These are phyloP conservation scores for Pelosia muscerda DNA, from an alignment of 2,888 invertebrate genomes.

Conservation along the genomic window DNA sequence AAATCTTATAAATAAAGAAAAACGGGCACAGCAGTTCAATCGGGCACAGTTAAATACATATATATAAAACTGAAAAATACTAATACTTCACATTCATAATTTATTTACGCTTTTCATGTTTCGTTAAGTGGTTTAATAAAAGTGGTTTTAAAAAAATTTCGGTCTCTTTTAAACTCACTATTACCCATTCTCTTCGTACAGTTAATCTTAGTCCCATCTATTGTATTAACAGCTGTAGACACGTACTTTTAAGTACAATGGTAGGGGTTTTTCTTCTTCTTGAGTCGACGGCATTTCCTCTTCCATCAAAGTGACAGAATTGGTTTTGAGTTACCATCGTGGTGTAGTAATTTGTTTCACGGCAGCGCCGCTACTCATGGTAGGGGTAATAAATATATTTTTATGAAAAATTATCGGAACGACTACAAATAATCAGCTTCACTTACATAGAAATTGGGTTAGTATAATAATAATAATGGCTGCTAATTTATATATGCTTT, in stretches of 20 bases:
- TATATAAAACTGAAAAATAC: slow-evolving; percentile 4
- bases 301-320: too few species aligned
- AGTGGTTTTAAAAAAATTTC: not conserved
- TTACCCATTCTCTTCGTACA: not conserved
- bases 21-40: slow-evolving; percentile 45
- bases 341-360: too few species aligned
- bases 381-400: not conserved
- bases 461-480: not conserved
- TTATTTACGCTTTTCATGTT: not conserved
- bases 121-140: not conserved
- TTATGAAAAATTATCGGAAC: not conserved
- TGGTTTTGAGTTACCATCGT: too few species aligned
- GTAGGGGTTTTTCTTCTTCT: too few species aligned
- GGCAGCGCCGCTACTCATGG: too few species aligned
- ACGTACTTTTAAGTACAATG: not conserved
- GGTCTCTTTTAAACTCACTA: not conserved
- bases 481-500: not conserved
- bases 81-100: slow-evolving; percentile 1
- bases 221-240: not conserved
- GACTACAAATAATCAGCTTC: not conserved
- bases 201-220: not conserved
- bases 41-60: slow-evolving; percentile 2
- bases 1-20: slow-evolving; percentile 39
- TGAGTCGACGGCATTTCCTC: too few species aligned
- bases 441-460: not conserved